These are phyloP conservation scores for Orthosia gracilis DNA, from an alignment of 2,888 invertebrate genomes.

Conservation along the genomic window DNA sequence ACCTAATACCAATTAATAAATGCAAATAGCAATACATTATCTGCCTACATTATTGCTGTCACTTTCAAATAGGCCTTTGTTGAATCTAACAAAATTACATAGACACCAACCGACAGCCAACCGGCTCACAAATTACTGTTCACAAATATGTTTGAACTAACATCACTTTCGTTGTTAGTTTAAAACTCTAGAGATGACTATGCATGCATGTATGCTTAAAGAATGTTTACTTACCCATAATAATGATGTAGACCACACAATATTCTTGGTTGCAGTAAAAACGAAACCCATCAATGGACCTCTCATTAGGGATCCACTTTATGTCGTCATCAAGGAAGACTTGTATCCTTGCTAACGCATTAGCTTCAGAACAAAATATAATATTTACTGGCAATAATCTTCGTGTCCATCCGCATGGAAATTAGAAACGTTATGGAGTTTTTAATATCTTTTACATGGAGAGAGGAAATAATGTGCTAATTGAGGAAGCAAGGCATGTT, in stretches of 20 bases:
- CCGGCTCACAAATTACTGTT: constrained; percentile 14
- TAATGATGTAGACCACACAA: constrained; percentile 57
- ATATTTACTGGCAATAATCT: constrained; percentile 47
- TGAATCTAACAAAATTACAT: constrained; percentile 21
- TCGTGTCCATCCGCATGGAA: constrained; percentile 50
- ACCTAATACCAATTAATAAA: constrained; percentile 26
- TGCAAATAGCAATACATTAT: constrained; percentile 31
- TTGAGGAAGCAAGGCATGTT: constrained; percentile 46
- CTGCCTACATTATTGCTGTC: constrained; percentile 14
- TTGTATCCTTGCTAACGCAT: constrained; percentile 59
- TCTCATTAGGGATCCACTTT: constrained; percentile 56
- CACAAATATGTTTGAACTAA: constrained; percentile 17
- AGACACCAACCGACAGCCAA: background rate
- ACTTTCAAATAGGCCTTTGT: constrained; percentile 42
- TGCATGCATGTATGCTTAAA: constrained; percentile 6
- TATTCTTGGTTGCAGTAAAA: constrained; percentile 52
- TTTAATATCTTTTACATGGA: constrained; percentile 37
- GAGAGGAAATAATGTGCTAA: constrained; percentile 49
- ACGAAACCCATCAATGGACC: constrained; percentile 61
- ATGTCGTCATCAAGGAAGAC: constrained; percentile 60
- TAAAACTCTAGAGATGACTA: constrained; percentile 22
- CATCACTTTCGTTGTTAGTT: constrained; percentile 26
- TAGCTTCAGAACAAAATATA: constrained; percentile 51
- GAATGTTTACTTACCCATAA: constrained; percentile 27
- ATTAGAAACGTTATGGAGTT: constrained; percentile 57